phyloP scores from a whole-genome alignment of 2,797 vertebrate genomes.

The Eulemur mongoz region DNA sequence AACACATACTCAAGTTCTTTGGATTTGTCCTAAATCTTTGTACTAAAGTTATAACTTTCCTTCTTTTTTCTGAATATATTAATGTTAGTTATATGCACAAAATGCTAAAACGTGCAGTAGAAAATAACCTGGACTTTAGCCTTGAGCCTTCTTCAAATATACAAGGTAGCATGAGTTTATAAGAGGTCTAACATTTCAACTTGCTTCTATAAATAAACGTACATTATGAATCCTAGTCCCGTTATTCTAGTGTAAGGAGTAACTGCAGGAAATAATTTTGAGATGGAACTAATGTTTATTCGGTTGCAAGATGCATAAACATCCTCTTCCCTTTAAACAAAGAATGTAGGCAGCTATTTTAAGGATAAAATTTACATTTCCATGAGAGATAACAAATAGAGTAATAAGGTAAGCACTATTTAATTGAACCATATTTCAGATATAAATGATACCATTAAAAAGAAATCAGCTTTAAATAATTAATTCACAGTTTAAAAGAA shows the following conservation, averaged over 20 bases:
- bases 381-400: slow-evolving; percentile 29
- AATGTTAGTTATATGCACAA: slow-evolving; percentile 25
- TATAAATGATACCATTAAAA: background rate
- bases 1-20: background rate
- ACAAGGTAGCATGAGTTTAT: slow-evolving; percentile 90
- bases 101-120: slow-evolving; percentile 55
- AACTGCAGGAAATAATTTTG: slow-evolving; percentile 84
- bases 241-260: slow-evolving; percentile 89
- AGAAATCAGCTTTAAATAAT: slow-evolving; percentile 31
- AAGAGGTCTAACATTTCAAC: slow-evolving; percentile 93
- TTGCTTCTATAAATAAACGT: slow-evolving; percentile 95
- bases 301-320: slow-evolving; percentile 60
- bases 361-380: slow-evolving; percentile 16
- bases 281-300: slow-evolving; percentile 56
- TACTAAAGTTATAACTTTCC: background rate
- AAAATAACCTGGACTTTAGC: slow-evolving; percentile 82
- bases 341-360: background rate
- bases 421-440: slow-evolving; percentile 30
- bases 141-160: slow-evolving; percentile 91
- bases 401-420: background rate
- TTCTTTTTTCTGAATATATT: slow-evolving; percentile 27
- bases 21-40: background rate
- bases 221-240: slow-evolving; percentile 93
- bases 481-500: slow-evolving; percentile 18
- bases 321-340: slow-evolving; percentile 68